Percentiles rank a stretch among this genome's conserved stretches.
These are phyloP conservation scores for Microtus oregoni DNA, from an alignment of 2,113 vertebrate species.

Conservation along the genomic window DNA sequence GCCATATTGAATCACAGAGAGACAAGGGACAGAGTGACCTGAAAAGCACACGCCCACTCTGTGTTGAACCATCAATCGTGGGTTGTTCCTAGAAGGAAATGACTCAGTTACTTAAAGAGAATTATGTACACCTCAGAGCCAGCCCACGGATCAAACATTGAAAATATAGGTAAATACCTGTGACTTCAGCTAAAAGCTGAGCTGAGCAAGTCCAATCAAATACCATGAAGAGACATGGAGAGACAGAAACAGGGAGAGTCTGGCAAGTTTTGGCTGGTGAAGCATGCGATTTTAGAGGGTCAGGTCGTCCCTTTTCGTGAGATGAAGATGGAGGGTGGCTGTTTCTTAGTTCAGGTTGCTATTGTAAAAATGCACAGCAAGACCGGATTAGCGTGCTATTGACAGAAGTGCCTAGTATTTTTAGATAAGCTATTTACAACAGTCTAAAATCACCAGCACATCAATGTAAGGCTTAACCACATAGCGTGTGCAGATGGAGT, in stretches of 20 bases:
- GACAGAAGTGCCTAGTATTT: not conserved
- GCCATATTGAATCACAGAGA: not conserved
- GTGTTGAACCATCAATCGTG: not conserved
- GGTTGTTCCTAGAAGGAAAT: not conserved
- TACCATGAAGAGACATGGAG: not conserved
- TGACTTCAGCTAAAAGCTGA: not conserved
- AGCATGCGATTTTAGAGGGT: not conserved
- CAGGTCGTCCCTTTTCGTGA: not conserved
- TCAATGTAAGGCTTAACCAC: not conserved
- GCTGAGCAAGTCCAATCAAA: not conserved
- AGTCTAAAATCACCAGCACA: not conserved
- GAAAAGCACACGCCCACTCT: not conserved
- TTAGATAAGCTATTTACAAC: not conserved
- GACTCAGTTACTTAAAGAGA: not conserved
- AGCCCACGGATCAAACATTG: not conserved
- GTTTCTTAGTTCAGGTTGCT: not conserved
- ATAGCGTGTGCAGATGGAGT: not conserved
- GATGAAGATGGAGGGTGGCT: not conserved
- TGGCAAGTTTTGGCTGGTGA: not conserved
- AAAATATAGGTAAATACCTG: not conserved
- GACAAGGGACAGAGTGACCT: not conserved
- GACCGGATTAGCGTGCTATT: not conserved
- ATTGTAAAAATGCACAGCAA: not conserved
- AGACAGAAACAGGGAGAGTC: not conserved
- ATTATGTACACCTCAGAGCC: not conserved